phyloP scores from a whole-genome alignment of 2,888 invertebrate species.

The Parthenolecanium corni region DNA sequence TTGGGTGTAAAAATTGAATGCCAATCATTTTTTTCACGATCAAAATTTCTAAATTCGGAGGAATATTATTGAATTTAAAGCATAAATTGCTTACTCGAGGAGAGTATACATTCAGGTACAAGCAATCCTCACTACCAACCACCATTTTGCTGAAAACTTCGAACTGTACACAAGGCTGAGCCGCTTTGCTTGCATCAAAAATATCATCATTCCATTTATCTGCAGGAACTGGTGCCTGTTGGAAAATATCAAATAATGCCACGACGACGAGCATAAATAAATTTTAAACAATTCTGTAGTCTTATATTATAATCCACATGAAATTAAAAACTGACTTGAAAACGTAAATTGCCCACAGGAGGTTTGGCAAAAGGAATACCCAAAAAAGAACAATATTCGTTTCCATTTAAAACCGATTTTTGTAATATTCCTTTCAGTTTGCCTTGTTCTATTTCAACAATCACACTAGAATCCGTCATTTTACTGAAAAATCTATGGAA shows the following conservation, averaged over 20 bases:
- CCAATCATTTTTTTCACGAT: too few species aligned
- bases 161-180: background rate
- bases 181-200: background rate
- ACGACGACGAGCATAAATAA: too few species aligned
- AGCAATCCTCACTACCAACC: background rate
- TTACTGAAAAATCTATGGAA: background rate
- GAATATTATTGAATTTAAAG: too few species aligned
- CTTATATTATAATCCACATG: too few species aligned
- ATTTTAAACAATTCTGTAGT: too few species aligned
- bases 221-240: background rate
- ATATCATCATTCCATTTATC: background rate
- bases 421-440: slow-evolving; percentile 15
- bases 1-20: too few species aligned
- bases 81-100: background rate
- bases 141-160: background rate
- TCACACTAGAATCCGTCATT: background rate
- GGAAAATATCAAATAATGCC: too few species aligned
- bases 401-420: slow-evolving; percentile 21
- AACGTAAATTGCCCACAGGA: slow-evolving; percentile 27
- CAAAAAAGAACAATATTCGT: slow-evolving; percentile 24
- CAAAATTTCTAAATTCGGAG: too few species aligned
- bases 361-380: slow-evolving; percentile 30
- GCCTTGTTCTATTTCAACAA: slow-evolving; percentile 23
- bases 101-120: background rate
- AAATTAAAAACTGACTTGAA: slow-evolving; percentile 18